Evolutionary conservation across 2,888 invertebrate genomes (phyloP).

Genomic region (Bruchidius siliquastri): DNA sequence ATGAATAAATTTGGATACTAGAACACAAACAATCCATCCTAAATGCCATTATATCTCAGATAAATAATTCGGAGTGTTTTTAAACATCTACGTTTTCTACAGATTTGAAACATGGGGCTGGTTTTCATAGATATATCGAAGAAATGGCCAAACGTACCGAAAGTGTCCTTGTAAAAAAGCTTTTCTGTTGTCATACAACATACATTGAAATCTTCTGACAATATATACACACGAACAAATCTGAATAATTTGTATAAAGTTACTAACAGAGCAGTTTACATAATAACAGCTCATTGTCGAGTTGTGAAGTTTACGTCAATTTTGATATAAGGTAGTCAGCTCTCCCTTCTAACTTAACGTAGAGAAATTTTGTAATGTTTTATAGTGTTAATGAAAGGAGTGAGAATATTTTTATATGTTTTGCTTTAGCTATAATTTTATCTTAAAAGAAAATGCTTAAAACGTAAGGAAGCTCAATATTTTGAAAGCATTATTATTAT

Average conservation of each 20-base stretch:
- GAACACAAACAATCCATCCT: too few species aligned
- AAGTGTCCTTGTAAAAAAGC: neutral
- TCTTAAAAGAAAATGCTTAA: neutral
- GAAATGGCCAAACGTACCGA: neutral
- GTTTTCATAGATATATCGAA: too few species aligned
- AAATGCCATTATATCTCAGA: too few species aligned
- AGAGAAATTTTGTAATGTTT: neutral
- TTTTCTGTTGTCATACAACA: neutral
- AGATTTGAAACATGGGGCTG: too few species aligned
- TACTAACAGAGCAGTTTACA: neutral
- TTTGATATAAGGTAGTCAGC: neutral
- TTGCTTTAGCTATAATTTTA: neutral
- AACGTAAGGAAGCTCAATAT: neutral
- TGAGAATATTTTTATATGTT: neutral
- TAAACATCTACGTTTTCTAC: too few species aligned
- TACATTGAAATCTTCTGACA: neutral
- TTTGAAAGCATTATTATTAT: neutral
- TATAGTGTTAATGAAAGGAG: neutral
- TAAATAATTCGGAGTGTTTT: too few species aligned
- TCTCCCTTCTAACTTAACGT: neutral
- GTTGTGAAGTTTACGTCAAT: neutral
- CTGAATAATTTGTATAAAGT: neutral
- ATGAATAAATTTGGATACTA: too few species aligned
- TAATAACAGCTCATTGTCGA: neutral
- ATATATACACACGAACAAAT: neutral